Conservation (phyloP, 2,797 vertebrate genomes). For the Paguma larvata region DNA sequence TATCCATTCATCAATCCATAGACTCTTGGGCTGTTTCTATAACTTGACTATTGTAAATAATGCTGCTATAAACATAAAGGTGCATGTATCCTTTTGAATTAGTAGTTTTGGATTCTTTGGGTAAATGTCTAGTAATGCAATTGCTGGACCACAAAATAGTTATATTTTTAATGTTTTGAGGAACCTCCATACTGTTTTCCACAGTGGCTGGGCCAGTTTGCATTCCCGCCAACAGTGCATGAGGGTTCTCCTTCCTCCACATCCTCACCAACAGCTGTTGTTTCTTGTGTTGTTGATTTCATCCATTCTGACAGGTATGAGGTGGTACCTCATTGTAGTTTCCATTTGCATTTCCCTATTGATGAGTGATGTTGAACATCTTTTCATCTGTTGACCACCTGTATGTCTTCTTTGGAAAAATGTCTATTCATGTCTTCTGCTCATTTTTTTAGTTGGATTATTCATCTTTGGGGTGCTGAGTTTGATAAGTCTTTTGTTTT, state of each 20-base stretch:
- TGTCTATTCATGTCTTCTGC: neutral
- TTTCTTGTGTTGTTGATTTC: neutral
- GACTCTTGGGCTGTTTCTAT: neutral
- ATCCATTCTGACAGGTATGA: neutral
- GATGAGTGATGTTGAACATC: neutral
- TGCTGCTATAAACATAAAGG: neutral
- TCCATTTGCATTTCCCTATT: neutral
- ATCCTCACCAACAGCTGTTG: neutral
- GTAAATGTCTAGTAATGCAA: neutral
- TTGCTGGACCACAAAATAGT: neutral
- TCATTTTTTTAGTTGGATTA: neutral
- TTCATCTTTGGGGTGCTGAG: neutral
- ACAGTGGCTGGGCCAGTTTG: neutral
- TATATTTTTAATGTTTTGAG: neutral
- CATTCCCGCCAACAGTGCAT: neutral
- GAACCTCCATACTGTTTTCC: neutral
- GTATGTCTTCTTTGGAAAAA: neutral
- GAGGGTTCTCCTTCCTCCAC: neutral
- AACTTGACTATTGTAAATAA: neutral
- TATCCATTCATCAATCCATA: neutral
- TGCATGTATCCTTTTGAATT: neutral
- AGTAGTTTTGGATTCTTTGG: neutral
- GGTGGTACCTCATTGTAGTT: neutral
- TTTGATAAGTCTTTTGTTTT: neutral
- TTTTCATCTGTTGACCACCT: neutral